Evolutionary conservation across 2,113 vertebrate genomes (phyloP), one percentile per base, ranked within the genome.

Genomic region (Corythornis madagascariensis): DNA sequence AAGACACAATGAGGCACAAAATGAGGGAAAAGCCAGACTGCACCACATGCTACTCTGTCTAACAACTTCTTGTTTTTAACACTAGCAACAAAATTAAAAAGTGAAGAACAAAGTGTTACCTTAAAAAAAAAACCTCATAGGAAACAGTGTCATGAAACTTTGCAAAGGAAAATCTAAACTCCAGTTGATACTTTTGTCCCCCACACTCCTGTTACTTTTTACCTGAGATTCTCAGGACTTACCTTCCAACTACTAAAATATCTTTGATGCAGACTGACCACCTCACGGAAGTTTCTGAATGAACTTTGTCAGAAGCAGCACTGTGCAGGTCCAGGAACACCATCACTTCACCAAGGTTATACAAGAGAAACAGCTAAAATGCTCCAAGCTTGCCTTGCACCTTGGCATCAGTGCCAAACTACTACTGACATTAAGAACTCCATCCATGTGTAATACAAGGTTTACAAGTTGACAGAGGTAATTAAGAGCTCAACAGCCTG

Each of bases 131-230:
- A 35, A n/a, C n/a, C 16, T 7, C 8, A 25, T 48, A n/a, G 5
- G 53, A 55, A 75, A 24, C 15, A 28, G 28, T 4, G 29, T 10
- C 24, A 25, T 5, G 33, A 88, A 70, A 69, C 14, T 24, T 10
- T 4, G 31, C 9, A 38, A 47, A 81, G 66, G 64, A 53, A 93
- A 42, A 11, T 12, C 18, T 16, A 11, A 66, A 28, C 7, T n/a
- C 22, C 0, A 0, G 38, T 50, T 29, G 20, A 61, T 24, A 1
- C 22, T 71, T 47, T 3, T 2, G 9, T 9, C 16, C 18, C 4
- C 48, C 66, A 5, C 17, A 26, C 4, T 18, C 0, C 0, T 4
- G 11, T 17, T 33, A 26, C 11, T 33, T 59, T 65, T 45, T 25
- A 60, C 15, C 25, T 3, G 25, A 93, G 40, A 57, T 35, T 53